These are phyloP conservation scores for Artibeus lituratus DNA, from an alignment of 2,797 vertebrate genomes.

Conservation along the genomic window DNA sequence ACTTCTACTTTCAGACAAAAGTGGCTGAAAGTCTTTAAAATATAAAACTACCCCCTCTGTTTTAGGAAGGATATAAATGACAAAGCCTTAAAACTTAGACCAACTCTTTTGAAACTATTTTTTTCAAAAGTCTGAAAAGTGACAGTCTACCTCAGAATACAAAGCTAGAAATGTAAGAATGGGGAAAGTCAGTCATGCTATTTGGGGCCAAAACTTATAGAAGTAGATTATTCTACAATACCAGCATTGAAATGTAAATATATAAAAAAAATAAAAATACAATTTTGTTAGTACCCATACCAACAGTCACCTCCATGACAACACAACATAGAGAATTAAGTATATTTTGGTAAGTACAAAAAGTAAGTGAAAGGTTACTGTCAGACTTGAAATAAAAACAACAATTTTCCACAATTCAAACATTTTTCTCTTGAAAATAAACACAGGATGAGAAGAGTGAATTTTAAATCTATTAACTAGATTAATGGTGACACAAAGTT, in stretches of 20 bases:
- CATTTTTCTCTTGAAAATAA: not conserved
- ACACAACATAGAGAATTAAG: not conserved
- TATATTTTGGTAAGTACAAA: not conserved
- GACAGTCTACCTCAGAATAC: not conserved
- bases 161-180: not conserved
- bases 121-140: not conserved
- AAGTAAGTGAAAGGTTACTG: not conserved
- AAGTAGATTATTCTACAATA: not conserved
- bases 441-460: not conserved
- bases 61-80: not conserved
- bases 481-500: not conserved
- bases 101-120: conserved; percentile 1
- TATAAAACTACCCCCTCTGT: not conserved
- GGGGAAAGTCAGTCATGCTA: not conserved
- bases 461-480: not conserved
- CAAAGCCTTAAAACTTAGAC: not conserved
- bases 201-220: not conserved
- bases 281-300: not conserved
- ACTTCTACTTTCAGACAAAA: not conserved
- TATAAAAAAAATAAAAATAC: not conserved
- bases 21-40: not conserved
- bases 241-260: not conserved
- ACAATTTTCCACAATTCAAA: not conserved
- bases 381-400: conserved; percentile 10
- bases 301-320: not conserved